phyloP scores from a whole-genome alignment of 2,797 vertebrate genomes.

The Miichthys miiuy region DNA sequence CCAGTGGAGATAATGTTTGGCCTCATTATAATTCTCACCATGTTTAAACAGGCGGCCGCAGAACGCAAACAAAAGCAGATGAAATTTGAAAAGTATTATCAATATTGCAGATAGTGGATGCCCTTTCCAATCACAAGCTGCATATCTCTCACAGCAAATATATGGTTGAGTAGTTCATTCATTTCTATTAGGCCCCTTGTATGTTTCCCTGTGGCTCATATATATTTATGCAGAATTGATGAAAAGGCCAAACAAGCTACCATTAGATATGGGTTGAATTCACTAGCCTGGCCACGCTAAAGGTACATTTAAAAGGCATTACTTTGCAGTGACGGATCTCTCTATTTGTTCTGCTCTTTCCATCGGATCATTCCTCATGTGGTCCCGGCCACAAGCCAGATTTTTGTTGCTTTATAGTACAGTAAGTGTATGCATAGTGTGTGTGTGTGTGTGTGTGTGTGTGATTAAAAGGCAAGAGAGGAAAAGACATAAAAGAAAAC shows the following conservation, averaged over 20 bases:
- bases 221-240: constrained; percentile 90
- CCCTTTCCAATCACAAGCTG: constrained; percentile 99
- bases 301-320: constrained; percentile 88
- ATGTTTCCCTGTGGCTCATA: constrained; percentile 88
- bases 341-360: constrained; percentile 79
- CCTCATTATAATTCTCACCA: constrained; percentile 99
- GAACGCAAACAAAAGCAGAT: constrained; percentile 99
- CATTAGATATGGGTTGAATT: constrained; percentile 88
- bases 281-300: constrained; percentile 78
- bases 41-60: constrained; percentile 99
- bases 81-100: constrained; percentile 99
- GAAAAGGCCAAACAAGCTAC: constrained; percentile 89
- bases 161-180: constrained; percentile 99
- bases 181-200: constrained; percentile 99
- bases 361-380: constrained; percentile 76
- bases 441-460: constrained; percentile 36
- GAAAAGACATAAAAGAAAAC: constrained; percentile 32
- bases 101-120: constrained; percentile 99
- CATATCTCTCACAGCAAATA: constrained; percentile 99
- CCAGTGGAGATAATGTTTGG: constrained; percentile 98
- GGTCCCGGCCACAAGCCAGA: constrained; percentile 68
- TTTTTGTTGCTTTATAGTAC: constrained; percentile 65
- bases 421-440: constrained; percentile 44
- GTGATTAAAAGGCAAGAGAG: constrained; percentile 18
- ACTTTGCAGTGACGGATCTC: constrained; percentile 82